These are phyloP conservation scores for Pseudoatta argentina DNA, from an alignment of 1,140 invertebrate genomes.

Conservation along the genomic window DNA sequence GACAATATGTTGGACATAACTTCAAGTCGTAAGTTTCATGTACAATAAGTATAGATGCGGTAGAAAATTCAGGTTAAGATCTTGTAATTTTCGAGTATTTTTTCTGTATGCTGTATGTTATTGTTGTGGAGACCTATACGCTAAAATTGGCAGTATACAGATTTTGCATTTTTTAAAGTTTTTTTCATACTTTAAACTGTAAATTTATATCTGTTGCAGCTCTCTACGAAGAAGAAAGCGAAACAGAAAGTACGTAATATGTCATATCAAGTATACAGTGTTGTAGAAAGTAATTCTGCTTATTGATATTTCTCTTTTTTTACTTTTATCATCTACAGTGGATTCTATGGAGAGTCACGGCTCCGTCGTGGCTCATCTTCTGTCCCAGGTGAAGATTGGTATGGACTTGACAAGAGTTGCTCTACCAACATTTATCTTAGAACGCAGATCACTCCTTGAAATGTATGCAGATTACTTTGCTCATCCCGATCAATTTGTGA, in stretches of 20 bases:
- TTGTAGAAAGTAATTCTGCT: slow-evolving; percentile 5
- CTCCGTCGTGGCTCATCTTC: slow-evolving; percentile 96
- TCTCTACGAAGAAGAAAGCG: slow-evolving; percentile 95
- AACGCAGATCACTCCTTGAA: slow-evolving; percentile 97
- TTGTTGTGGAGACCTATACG: background rate
- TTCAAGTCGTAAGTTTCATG: slow-evolving; percentile 78
- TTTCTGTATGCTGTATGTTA: background rate
- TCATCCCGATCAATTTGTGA: slow-evolving; percentile 98
- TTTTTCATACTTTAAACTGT: background rate
- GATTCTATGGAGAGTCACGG: slow-evolving; percentile 97
- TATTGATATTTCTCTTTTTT: slow-evolving; percentile 40
- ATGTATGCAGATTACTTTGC: slow-evolving; percentile 99
- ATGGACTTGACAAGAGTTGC: slow-evolving; percentile 99
- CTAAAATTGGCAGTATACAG: background rate
- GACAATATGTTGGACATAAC: slow-evolving; percentile 77
- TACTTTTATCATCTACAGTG: slow-evolving; percentile 80
- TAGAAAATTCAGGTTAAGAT: slow-evolving; percentile 44
- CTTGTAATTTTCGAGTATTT: background rate
- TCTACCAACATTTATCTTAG: slow-evolving; percentile 98
- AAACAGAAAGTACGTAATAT: slow-evolving; percentile 90
- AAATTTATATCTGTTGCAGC: slow-evolving; percentile 87
- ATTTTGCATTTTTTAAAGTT: slow-evolving; percentile 2
- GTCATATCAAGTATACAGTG: background rate
- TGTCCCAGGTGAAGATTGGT: slow-evolving; percentile 98
- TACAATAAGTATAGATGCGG: background rate